Evolutionary conservation across 2,888 invertebrate species (phyloP), one percentile per base, ranked within the genome.

Genomic region (Hirtodrosophila alboralis): DNA sequence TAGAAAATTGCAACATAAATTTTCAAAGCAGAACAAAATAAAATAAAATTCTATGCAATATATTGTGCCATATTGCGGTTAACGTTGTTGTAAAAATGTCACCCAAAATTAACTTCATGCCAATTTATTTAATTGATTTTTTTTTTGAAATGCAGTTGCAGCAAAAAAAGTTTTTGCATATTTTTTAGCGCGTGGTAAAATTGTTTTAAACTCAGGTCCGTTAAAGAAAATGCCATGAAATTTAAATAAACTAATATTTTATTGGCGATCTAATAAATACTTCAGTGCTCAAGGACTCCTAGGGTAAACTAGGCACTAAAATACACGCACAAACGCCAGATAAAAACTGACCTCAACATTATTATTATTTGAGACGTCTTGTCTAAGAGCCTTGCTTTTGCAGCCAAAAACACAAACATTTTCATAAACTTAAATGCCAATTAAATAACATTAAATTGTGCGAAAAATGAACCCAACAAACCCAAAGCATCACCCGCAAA

Each of bases 391-490:
- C 10, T 45, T 26, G n/a, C n/a, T 40, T 16, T 10, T 13, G 34
- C 23, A 41, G 68, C 47, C 30, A 45, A 59, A n/a, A 75, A 64
- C 49, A 69, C 63, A 75, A 59, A 62, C 83, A 72, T 71, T 86
- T 80, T 68, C 74, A 86, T 72, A 72, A 77, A 83, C 77, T 84
- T 75, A 77, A 84, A 84, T 77, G 77, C 65, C 81, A 77, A 83
- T 83, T 83, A 80, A 86, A 84, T 77, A 86, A 81, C 77, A 83
- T 83, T 83, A 86, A 83, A 83, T 75, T 86, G 86, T 84, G 72
- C 84, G 81, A 62, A 63, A 72, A 83, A 80, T 80, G 67, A 73
- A 62, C 63, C 63, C 30, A 63, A 57, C 67, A 40, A 52, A 44
- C 41, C 54, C 14, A 54, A 56, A 38, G 26, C 51, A 48, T 38